Evolutionary conservation across 1,140 invertebrate species (phyloP), one percentile per base, ranked within the genome.

Genomic region (Lucilia cuprina): DNA sequence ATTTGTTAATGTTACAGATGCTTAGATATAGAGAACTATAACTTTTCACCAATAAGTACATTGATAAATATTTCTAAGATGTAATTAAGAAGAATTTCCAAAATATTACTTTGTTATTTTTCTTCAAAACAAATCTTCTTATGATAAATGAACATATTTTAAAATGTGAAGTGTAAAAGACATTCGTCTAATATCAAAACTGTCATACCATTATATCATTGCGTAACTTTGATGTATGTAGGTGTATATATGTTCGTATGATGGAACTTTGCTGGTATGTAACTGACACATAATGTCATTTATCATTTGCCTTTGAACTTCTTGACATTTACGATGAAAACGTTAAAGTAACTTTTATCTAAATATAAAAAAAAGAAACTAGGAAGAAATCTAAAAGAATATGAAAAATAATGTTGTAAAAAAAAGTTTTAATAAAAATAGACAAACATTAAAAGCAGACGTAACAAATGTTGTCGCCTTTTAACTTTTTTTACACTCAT

Each of bases 241-340:
- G 2, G 60, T 65, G 25, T 30, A 30, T 60, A 17, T 60, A 60
- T n/a, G 65, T 70, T 12, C 5, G 25, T 30, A 30, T 30, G 25
- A 30, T 30, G 25, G 1, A 2, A 30, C 25, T 30, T 30, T 30
- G n/a, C 19, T 70, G 65, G 17, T 70, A 70, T 70, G 65, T 19
- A 25, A 70, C 65, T 70, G 65, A 70, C 65, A 70, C 19, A 70
- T 70, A 70, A 70, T 70, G 65, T 70, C 65, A 70, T 70, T 70
- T 70, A 70, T 70, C 65, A 70, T 70, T 70, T 70, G 65, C 65
- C 65, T 70, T 70, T 70, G 65, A 70, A 70, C 65, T 70, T 70
- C n/a, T 70, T 70, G 65, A 25, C 65, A 70, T 70, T 70, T 70
- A 25, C 65, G 65, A 70, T 70, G 65, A 70, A 70, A 70, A 70